A percentile compares a stretch with the other conserved stretches of the same genome.
Conservation (phyloP, 2,888 invertebrate species). For the Caenorhabditis sp. region DNA sequence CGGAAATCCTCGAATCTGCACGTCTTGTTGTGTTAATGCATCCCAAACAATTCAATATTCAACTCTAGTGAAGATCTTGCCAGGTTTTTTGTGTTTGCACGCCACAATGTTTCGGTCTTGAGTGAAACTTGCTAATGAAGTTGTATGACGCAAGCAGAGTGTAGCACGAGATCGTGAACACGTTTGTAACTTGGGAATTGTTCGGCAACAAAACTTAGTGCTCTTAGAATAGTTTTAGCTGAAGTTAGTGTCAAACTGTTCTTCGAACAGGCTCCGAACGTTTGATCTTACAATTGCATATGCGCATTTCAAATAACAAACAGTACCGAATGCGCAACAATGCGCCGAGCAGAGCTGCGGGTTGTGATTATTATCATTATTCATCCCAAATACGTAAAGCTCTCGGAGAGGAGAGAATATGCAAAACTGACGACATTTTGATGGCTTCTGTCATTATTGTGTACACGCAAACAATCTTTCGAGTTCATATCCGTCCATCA, state of each 20-base stretch:
- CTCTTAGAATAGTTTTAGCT: too few relatives aligned
- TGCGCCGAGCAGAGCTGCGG: too few relatives aligned
- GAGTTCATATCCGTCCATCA: slow-evolving; percentile 29
- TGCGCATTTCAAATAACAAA: slow-evolving; percentile 42
- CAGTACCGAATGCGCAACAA: slow-evolving; percentile 29
- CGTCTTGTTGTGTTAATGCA: slow-evolving; percentile 23
- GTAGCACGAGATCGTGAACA: slow-evolving; percentile 37
- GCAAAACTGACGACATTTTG: slow-evolving; percentile 55
- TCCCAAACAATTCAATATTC: slow-evolving; percentile 23
- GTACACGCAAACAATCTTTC: slow-evolving; percentile 39
- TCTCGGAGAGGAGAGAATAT: slow-evolving; percentile 9
- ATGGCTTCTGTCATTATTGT: slow-evolving; percentile 60
- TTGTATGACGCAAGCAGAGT: slow-evolving; percentile 46
- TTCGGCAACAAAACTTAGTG: too few relatives aligned
- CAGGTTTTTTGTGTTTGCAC: slow-evolving; percentile 52
- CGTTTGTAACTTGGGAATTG: slow-evolving; percentile 31
- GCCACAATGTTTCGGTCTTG: slow-evolving; percentile 48
- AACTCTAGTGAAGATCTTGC: slow-evolving; percentile 12
- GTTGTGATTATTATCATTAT: slow-evolving; percentile 27
- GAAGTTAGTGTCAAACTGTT: too few relatives aligned
- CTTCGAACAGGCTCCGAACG: too few relatives aligned
- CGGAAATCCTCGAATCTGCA: not conserved
- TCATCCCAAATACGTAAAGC: slow-evolving; percentile 42
- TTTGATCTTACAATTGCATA: slow-evolving; percentile 16
- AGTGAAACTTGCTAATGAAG: slow-evolving; percentile 59